Evolutionary conservation across 1,140 invertebrate genomes (phyloP), one percentile per base, ranked within the genome.

Genomic region (Saccostrea echinata): DNA sequence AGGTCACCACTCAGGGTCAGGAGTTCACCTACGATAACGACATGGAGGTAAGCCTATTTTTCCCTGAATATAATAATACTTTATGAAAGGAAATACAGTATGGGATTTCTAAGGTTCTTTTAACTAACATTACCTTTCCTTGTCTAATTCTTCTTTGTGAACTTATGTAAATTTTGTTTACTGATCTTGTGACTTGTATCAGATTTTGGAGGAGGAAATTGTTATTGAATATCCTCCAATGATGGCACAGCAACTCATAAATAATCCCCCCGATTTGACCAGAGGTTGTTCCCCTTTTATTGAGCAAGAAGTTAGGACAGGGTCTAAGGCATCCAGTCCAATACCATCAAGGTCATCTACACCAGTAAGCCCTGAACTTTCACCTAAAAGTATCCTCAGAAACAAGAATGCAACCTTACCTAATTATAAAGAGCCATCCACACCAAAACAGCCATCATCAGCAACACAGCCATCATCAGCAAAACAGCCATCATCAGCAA

Each of bases 1-100:
- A 76, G 61, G 35, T 71, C 16, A 71, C 35, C 18, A 24, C 68
- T 13, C 87, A 89, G 43, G 88, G 84, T 9, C 64, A 76, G n/a
- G 71, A 89, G n/a, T 76, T 84, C 52, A 68, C 57, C 16, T 84
- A 81, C 30, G 86, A 90, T 35, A 85, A 89, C 61, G 57, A 83
- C n/a, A 85, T 87, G 52, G 87, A 85, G 85, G 84, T 88, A 87
- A 88, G 83, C n/a, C 27, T 80, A 9, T 80, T 83, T n/a, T 52
- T 52, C 35, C 2, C n/a, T 52, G 11, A 83, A 83, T 83, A n/a
- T 24, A 52, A 18, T 83, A 27, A 80, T 30, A 30, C 13, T 30
- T 30, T 30, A 80, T 80, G 21, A 16, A 43, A 30, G 71, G 18
- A 27, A 13, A 43, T 30, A 27, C 4, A 43, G 43, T 43, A 43